Conservation (phyloP, 2,888 invertebrate genomes). For the Drosophila engyochracea region DNA sequence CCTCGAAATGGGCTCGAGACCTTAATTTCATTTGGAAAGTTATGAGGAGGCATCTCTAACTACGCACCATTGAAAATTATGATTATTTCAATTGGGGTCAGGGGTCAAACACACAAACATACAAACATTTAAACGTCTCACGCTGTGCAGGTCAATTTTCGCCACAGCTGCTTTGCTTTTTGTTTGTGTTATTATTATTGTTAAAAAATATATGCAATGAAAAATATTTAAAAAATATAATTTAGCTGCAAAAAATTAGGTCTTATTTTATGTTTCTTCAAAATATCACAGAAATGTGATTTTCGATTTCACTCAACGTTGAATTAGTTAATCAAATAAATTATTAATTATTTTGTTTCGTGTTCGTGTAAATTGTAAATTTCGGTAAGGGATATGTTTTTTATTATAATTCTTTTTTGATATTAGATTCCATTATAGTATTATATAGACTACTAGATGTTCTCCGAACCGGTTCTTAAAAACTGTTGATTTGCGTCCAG, state of each 20-base stretch:
- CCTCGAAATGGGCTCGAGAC: conserved; percentile 4
- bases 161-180: background rate
- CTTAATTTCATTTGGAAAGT: conserved; percentile 68
- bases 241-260: background rate
- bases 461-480: background rate
- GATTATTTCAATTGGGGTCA: conserved; percentile 14
- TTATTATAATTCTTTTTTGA: background rate
- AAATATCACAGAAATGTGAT: background rate
- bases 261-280: no score
- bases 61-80: conserved; percentile 30
- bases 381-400: background rate
- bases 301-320: background rate
- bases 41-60: conserved; percentile 35
- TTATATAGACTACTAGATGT: no score
- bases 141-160: conserved; percentile 6
- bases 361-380: background rate
- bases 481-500: no score
- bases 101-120: background rate
- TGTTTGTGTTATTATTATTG: background rate
- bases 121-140: background rate
- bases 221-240: background rate
- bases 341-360: background rate
- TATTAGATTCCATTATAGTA: background rate
- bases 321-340: background rate
- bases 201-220: background rate